phyloP scores from a whole-genome alignment of 2,888 invertebrate species.

The Synergus itoensis region DNA sequence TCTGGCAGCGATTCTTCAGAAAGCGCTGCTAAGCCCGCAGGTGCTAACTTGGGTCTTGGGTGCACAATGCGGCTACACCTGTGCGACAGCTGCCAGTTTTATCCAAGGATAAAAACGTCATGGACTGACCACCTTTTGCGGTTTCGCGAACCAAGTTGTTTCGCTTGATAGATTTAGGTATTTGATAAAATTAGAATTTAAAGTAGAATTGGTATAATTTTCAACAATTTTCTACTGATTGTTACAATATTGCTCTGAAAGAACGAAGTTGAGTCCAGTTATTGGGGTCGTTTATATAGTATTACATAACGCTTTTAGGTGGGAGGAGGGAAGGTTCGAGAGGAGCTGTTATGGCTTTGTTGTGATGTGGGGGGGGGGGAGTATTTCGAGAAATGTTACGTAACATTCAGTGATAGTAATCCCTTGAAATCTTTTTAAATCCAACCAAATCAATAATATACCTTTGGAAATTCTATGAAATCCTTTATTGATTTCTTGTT shows the following conservation, averaged over 20 bases:
- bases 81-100: constrained; percentile 57
- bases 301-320: background rate
- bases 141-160: background rate
- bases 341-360: too few species aligned
- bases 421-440: too few species aligned
- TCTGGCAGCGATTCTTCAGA: constrained; percentile 21
- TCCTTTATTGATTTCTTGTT: too few species aligned
- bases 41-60: constrained; percentile 51
- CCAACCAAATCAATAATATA: too few species aligned
- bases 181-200: background rate
- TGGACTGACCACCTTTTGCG: constrained; percentile 45
- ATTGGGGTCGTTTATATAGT: too few species aligned
- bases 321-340: too few species aligned
- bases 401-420: too few species aligned
- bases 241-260: background rate
- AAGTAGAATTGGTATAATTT: background rate
- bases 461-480: too few species aligned
- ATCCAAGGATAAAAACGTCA: constrained; percentile 49
- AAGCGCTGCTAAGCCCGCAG: constrained; percentile 53
- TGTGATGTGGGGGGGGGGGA: too few species aligned
- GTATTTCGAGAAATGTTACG: too few species aligned
- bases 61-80: constrained; percentile 56
- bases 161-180: background rate
- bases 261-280: background rate
- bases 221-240: background rate